These are phyloP conservation scores for Drosophila bocki DNA, from an alignment of 1,140 invertebrate species.

Conservation along the genomic window DNA sequence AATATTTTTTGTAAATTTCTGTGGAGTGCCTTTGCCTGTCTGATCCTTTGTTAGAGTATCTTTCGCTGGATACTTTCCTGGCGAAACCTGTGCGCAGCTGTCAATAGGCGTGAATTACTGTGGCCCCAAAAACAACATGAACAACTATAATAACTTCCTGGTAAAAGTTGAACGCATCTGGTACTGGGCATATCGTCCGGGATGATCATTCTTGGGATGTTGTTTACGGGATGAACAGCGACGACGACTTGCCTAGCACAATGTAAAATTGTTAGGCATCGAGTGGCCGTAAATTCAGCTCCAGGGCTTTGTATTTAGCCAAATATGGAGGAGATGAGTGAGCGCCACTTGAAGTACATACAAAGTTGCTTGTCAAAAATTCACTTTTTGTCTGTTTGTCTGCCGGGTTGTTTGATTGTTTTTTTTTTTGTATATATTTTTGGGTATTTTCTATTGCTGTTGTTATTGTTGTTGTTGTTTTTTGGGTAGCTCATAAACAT, in stretches of 20 bases:
- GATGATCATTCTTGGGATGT: conserved; percentile 42
- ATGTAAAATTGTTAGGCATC: conserved; percentile 55
- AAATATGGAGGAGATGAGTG: conserved; percentile 56
- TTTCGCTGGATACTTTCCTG: conserved; percentile 33
- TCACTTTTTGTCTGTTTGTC: conserved; percentile 48
- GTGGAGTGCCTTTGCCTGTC: neutral
- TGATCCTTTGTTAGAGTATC: conserved; percentile 44
- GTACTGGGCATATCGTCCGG: neutral
- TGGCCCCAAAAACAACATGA: conserved; percentile 41
- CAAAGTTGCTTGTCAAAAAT: conserved; percentile 52
- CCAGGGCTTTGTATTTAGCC: conserved; percentile 46
- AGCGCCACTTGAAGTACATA: conserved; percentile 65
- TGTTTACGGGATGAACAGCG: conserved; percentile 44
- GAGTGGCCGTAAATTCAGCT: conserved; percentile 37
- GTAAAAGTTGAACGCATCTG: conserved; percentile 68
- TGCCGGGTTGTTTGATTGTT: conserved; percentile 28
- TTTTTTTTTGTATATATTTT: conserved; percentile 46
- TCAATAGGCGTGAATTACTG: conserved; percentile 54
- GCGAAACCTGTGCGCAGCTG: conserved; percentile 57
- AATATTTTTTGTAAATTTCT: neutral
- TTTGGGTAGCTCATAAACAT: conserved; percentile 37
- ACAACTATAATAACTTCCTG: conserved; percentile 73
- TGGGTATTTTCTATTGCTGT: conserved; percentile 30
- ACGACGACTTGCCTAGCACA: conserved; percentile 18
- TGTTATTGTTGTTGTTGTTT: conserved; percentile 24